Evolutionary conservation across 2,797 vertebrate genomes (phyloP).

Genomic region (Eleutherodactylus coqui): DNA sequence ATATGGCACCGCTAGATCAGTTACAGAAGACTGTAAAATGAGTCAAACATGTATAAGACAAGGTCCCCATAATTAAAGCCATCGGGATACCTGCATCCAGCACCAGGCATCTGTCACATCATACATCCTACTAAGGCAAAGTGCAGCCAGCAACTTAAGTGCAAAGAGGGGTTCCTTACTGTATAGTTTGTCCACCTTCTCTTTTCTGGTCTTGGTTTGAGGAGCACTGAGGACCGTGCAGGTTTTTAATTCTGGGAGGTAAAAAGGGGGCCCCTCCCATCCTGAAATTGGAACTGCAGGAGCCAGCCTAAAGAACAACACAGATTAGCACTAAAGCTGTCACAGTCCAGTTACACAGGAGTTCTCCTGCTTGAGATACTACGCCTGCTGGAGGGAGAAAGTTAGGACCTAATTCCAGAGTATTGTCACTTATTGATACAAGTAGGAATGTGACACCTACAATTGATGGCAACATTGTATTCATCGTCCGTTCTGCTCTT

Average conservation of each 20-base stretch:
- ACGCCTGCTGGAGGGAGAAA: neutral
- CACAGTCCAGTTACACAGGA: slow-evolving; percentile 26
- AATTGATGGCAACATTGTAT: neutral
- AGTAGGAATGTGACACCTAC: neutral
- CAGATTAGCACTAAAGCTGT: slow-evolving; percentile 45
- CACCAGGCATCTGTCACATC: neutral
- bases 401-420: neutral
- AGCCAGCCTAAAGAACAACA: slow-evolving; percentile 41
- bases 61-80: neutral
- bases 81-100: neutral
- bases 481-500: neutral
- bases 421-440: neutral
- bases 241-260: slow-evolving; percentile 64
- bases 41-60: neutral
- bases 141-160: neutral
- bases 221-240: slow-evolving; percentile 39
- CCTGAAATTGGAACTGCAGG: slow-evolving; percentile 58
- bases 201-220: slow-evolving; percentile 46
- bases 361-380: neutral
- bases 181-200: slow-evolving; percentile 42
- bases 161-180: slow-evolving; percentile 44
- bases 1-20: neutral
- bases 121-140: neutral
- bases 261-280: slow-evolving; percentile 54
- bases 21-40: neutral